Conservation (phyloP, 2,113 vertebrate species). For the Thamnaconus septentrionalis region DNA sequence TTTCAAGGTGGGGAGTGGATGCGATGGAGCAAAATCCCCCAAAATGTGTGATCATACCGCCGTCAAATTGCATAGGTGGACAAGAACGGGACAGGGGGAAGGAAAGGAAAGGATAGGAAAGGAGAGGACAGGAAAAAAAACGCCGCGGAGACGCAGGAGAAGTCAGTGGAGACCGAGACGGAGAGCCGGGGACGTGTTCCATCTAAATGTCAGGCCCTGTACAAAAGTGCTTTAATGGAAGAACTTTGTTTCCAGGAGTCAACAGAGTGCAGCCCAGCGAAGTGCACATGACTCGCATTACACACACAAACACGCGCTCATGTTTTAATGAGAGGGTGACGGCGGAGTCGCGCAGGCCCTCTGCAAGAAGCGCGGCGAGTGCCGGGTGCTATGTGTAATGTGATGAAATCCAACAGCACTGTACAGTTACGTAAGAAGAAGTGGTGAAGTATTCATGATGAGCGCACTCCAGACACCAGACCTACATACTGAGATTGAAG, state of each 20-base stretch:
- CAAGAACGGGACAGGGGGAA: too few relatives aligned
- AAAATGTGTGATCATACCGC: not conserved
- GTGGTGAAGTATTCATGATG: not conserved
- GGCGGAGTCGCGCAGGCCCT: not conserved
- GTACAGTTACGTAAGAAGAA: not conserved
- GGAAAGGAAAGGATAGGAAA: too few relatives aligned
- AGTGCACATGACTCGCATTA: not conserved
- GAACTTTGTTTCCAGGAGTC: slow-evolving; percentile 16
- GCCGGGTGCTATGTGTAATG: not conserved
- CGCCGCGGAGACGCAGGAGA: not conserved
- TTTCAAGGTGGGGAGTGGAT: not conserved
- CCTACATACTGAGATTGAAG: not conserved
- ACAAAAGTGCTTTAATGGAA: slow-evolving; percentile 32
- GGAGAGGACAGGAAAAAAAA: too few relatives aligned
- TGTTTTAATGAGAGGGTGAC: not conserved
- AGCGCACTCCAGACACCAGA: not conserved
- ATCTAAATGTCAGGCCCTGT: slow-evolving; percentile 23
- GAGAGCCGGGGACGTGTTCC: slow-evolving; percentile 1
- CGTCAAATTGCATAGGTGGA: not conserved
- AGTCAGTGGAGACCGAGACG: not conserved
- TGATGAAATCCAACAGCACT: not conserved
- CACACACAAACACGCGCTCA: not conserved
- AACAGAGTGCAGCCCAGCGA: not conserved
- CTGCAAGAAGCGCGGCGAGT: not conserved
- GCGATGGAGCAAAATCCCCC: not conserved